Percentiles rank a stretch among this genome's conserved stretches.
phyloP scores from a whole-genome alignment of 2,888 invertebrate genomes.

The Mesodorylaimus sp. region DNA sequence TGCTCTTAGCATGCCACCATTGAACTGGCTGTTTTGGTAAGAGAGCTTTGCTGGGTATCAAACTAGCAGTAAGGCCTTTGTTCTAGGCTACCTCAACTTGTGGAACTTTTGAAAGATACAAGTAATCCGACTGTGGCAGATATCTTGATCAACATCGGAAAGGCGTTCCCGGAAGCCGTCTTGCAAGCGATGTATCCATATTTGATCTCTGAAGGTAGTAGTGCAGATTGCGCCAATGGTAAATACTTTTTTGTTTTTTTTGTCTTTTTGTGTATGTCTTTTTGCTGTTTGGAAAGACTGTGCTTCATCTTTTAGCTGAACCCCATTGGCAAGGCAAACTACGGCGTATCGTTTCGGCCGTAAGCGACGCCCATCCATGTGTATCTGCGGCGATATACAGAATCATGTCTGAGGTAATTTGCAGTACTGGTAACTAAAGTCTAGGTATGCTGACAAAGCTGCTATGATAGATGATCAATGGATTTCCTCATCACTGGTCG shows the following conservation, averaged over 20 bases:
- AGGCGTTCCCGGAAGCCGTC: constrained; percentile 8
- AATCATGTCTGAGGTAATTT: not conserved
- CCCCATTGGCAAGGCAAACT: no score
- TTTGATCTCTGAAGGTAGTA: no score
- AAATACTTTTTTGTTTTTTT: not conserved
- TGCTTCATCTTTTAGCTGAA: no score
- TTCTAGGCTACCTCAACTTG: constrained; percentile 16
- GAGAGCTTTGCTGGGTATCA: constrained; percentile 1
- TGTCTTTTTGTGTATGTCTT: no score
- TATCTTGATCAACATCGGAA: constrained; percentile 2
- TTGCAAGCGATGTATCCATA: not conserved
- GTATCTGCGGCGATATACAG: not conserved
- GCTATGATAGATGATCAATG: not conserved
- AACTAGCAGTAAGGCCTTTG: not conserved
- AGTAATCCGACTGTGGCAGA: not conserved
- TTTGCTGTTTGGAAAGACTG: no score
- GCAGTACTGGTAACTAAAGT: no score
- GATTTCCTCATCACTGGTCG: constrained; percentile 1
- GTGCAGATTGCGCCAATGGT: no score
- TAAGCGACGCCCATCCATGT: not conserved
- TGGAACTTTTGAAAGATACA: constrained; percentile 12
- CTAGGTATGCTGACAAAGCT: no score
- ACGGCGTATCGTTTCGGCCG: not conserved
- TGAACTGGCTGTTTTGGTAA: constrained; percentile 23
- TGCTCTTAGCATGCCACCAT: constrained; percentile 15